These are phyloP conservation scores for Odontomachus brunneus DNA, from an alignment of 1,140 invertebrate genomes.

Conservation along the genomic window DNA sequence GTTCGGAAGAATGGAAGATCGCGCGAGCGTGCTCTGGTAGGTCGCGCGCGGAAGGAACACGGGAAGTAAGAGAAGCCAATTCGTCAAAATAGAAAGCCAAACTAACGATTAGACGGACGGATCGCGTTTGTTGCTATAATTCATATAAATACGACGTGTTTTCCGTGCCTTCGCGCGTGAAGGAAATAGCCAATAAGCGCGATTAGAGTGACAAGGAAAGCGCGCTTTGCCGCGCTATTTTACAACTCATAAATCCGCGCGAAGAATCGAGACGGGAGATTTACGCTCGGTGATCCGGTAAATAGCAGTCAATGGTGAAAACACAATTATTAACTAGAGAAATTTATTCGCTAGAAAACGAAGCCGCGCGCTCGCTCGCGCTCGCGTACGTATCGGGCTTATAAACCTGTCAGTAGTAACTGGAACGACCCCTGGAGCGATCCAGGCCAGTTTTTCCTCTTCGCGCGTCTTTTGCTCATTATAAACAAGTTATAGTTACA, in stretches of 20 bases:
- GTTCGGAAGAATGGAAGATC: no score
- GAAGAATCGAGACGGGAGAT: slow-evolving; percentile 19
- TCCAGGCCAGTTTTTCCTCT: slow-evolving; percentile 10
- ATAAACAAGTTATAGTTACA: slow-evolving; percentile 27
- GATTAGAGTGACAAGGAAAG: neutral
- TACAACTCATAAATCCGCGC: neutral
- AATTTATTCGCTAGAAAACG: slow-evolving; percentile 41
- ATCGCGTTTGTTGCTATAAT: neutral
- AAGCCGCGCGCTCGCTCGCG: neutral
- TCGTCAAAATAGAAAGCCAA: neutral
- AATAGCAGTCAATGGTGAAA: slow-evolving; percentile 13
- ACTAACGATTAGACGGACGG: neutral
- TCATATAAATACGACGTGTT: neutral
- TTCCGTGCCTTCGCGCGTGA: neutral
- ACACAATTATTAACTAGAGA: slow-evolving; percentile 39
- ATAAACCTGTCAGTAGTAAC: slow-evolving; percentile 38
- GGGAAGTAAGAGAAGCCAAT: neutral
- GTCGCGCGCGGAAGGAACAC: neutral
- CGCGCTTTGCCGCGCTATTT: neutral
- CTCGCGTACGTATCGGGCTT: neutral
- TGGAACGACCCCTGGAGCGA: slow-evolving; percentile 19
- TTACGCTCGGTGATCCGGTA: neutral
- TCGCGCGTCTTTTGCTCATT: neutral
- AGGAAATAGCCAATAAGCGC: neutral
- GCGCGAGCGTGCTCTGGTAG: no score